Base-by-base conservation (phyloP, 2,113 vertebrate genomes). In the Otolemur garnettii region DNA sequence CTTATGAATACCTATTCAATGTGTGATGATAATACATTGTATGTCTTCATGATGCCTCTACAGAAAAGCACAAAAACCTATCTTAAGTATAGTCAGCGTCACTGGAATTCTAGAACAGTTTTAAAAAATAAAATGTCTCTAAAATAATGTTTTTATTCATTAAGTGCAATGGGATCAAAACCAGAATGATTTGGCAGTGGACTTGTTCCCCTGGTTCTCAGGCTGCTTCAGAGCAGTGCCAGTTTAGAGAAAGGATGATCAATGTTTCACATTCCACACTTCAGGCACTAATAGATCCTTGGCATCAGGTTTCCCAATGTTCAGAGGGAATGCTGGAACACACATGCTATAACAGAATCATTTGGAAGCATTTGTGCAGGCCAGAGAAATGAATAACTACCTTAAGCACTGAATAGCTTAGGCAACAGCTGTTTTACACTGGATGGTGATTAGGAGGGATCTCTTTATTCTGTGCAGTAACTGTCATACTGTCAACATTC, bases 141-240 rank as follows among this genome's bases (percentile, higher is more conserved):
- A 90, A 96, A 95, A 94, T 92, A 96, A 94, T 66, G 80, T 96
- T 97, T 94, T 93, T 84, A 97, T 92, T 97, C 87, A 96, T 96
- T 96, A 96, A 97, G 94, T 91, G 35, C 38, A 87, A 38, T 35
- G 60, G 91, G 87, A 98, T 72, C 91, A 95, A 97, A 97, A 97
- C 83, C 97, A 98, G 96, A 96, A 86, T 91, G 86, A 91, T 89
- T 87, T 95, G 94, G 90, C 89, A 96, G 69, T 13, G 19, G 94
- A 69, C n/a, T 83, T 59, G 42, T 57, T 96, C 89, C 77, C 77
- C 88, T 79, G 96, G 42, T 96, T 93, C 74, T 64, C 71, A 26
- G 94, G 94, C 95, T 93, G 94, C 84, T 83, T 90, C 86, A 83
- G 79, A 93, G 87, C 79, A 77, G 77, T 68, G 90, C 96, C 97